Percentiles rank a stretch among this genome's conserved stretches.
phyloP scores from a whole-genome alignment of 1,140 invertebrate genomes.

The Dinothrombium tinctorium region DNA sequence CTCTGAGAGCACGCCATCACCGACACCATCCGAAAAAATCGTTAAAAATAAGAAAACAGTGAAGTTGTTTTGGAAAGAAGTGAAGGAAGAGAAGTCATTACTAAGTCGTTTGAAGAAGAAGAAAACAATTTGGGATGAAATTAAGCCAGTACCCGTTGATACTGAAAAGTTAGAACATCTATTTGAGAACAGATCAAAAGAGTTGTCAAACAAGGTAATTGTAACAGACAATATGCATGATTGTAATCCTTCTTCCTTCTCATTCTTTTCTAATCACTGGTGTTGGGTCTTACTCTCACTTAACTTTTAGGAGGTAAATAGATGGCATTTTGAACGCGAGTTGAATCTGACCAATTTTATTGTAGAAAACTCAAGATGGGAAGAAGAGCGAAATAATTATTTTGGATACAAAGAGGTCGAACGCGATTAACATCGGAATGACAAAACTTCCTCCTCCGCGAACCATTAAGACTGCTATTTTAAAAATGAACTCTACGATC shows the following conservation, averaged over 20 bases:
- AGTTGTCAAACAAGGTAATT: slow-evolving; percentile 23
- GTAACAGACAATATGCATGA: not conserved
- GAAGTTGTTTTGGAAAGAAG: slow-evolving; percentile 95
- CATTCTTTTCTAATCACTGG: not conserved
- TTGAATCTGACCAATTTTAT: not conserved
- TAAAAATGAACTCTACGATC: slow-evolving; percentile 97
- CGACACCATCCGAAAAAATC: slow-evolving; percentile 6
- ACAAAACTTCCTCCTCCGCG: slow-evolving; percentile 83
- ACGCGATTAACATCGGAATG: slow-evolving; percentile 99
- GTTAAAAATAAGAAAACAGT: slow-evolving; percentile 94
- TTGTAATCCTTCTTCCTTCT: not conserved
- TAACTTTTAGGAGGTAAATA: not conserved
- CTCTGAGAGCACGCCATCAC: slow-evolving; percentile 7
- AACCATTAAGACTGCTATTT: slow-evolving; percentile 89
- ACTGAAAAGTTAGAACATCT: slow-evolving; percentile 81
- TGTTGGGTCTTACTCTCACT: not conserved
- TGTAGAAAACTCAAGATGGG: slow-evolving; percentile 40
- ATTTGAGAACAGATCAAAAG: slow-evolving; percentile 88
- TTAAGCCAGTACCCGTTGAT: slow-evolving; percentile 58
- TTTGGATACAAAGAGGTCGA: slow-evolving; percentile 86
- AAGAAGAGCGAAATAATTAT: slow-evolving; percentile 90
- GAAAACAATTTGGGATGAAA: slow-evolving; percentile 83
- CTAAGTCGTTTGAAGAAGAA: slow-evolving; percentile 32
- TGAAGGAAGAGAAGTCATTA: slow-evolving; percentile 47
- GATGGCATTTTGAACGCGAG: not conserved